Evolutionary conservation across 2,888 invertebrate genomes (phyloP), one percentile per base, ranked within the genome.

Genomic region (Sphaerophoria taeniata): DNA sequence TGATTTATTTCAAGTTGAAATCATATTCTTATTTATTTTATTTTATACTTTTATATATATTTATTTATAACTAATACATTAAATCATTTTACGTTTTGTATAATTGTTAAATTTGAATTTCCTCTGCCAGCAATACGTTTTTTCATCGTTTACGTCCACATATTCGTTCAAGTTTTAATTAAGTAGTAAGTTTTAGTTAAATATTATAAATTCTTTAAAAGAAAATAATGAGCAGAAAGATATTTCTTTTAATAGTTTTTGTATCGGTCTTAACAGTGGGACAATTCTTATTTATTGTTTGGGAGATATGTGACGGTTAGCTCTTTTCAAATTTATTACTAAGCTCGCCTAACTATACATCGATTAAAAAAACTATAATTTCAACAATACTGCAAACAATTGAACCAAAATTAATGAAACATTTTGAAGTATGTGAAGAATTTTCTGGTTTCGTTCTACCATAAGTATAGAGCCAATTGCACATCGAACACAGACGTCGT

Each of bases 1-100:
- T 51, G 75, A 55, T 84, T 84, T 84, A 84, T 84, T 84, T 75
- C 75, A 84, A 72, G 60, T 76, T 84, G 71, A 84, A 83, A 78
- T 83, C 78, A 67, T 51, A 71, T 70, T 84, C 71, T 76, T 56
- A 76, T 69, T 84, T 77, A 77, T 70, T 24, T 24, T 53, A 60
- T 82, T 76, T 79, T 70, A 83, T 76, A 78, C 73, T 60, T 79
- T 58, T 71, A 39, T 67, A 67, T 71, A 45, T 71, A 65, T 71
- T 58, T 49, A 49, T 79, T 84, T 43, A 79, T 75, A 79, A 67
- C 84, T 84, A 79, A 84, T 69, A 84, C 84, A 79, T 82, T 73
- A 34, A 75, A 63, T 76, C 60, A 43, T 16, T 76, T 53, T 75
- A 16, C 0, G 39, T 33, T 31, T 60, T 53, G 51, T 39, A 61